Evolutionary conservation across 2,797 vertebrate genomes (phyloP).

Genomic region (Hephaestus fuliginosus): DNA sequence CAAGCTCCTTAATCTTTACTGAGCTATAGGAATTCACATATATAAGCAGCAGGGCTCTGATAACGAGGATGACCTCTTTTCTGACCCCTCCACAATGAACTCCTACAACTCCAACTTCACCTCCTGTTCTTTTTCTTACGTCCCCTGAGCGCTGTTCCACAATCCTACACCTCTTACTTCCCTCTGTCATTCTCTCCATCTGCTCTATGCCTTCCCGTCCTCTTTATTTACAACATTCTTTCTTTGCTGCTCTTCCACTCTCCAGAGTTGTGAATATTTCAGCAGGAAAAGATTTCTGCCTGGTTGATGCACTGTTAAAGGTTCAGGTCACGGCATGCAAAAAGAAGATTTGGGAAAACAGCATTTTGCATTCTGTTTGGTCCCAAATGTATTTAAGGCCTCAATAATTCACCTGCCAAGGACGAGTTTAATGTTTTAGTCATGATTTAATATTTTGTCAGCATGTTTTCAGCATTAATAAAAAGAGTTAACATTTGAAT

Average conservation of each 20-base stretch:
- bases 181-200: constrained; percentile 19
- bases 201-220: constrained; percentile 4
- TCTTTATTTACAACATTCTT: background rate
- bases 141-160: constrained; percentile 37
- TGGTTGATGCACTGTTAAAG: constrained; percentile 6
- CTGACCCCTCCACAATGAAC: constrained; percentile 34
- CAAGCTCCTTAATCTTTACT: background rate
- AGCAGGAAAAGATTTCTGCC: constrained; percentile 31
- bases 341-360: constrained; percentile 4
- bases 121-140: constrained; percentile 6
- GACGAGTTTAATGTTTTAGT: constrained; percentile 47
- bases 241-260: background rate
- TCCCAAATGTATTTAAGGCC: constrained; percentile 6
- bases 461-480: constrained; percentile 24
- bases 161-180: constrained; percentile 21
- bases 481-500: background rate
- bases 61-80: background rate
- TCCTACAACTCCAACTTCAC: constrained; percentile 25
- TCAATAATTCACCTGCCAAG: constrained; percentile 1
- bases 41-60: constrained; percentile 14
- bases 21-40: constrained; percentile 15
- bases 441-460: constrained; percentile 29
- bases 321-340: constrained; percentile 22
- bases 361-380: background rate
- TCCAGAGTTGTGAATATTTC: constrained; percentile 59